phyloP scores from a whole-genome alignment of 1,140 invertebrate species.

The Drosophila nasuta region DNA sequence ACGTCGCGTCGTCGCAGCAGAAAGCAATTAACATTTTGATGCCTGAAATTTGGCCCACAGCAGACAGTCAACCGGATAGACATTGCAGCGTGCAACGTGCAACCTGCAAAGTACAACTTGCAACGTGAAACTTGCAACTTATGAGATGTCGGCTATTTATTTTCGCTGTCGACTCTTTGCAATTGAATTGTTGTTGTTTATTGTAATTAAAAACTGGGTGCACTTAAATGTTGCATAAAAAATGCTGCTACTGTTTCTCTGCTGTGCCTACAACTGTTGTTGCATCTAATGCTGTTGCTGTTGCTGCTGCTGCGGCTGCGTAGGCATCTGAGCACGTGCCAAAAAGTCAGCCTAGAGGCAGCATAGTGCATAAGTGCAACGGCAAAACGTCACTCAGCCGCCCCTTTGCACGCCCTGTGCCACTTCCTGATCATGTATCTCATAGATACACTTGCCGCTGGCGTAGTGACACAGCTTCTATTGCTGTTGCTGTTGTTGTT shows the following conservation, averaged over 20 bases:
- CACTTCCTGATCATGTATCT: constrained; percentile 45
- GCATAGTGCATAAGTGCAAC: constrained; percentile 62
- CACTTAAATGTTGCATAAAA: constrained; percentile 82
- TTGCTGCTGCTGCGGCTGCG: constrained; percentile 10
- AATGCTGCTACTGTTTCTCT: constrained; percentile 44
- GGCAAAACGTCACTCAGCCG: constrained; percentile 70
- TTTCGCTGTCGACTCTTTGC: constrained; percentile 38
- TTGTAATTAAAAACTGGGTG: constrained; percentile 74
- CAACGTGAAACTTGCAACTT: constrained; percentile 37
- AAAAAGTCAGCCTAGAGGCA: constrained; percentile 52
- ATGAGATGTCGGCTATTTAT: constrained; percentile 53
- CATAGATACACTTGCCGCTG: constrained; percentile 49
- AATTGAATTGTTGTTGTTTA: constrained; percentile 72
- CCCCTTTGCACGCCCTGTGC: constrained; percentile 49
- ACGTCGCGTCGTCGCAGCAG: constrained; percentile 39
- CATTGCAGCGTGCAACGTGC: constrained; percentile 13
- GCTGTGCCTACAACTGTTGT: not conserved
- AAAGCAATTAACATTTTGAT: constrained; percentile 81
- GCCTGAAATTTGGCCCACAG: constrained; percentile 55
- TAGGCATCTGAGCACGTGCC: constrained; percentile 74
- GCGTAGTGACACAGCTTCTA: constrained; percentile 4
- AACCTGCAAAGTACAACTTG: constrained; percentile 13
- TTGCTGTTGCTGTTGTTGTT: not conserved
- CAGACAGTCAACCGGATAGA: constrained; percentile 17
- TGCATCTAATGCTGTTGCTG: constrained; percentile 21